Evolutionary conservation across 2,113 vertebrate genomes (phyloP).

Genomic region (Apodemus speciosus): DNA sequence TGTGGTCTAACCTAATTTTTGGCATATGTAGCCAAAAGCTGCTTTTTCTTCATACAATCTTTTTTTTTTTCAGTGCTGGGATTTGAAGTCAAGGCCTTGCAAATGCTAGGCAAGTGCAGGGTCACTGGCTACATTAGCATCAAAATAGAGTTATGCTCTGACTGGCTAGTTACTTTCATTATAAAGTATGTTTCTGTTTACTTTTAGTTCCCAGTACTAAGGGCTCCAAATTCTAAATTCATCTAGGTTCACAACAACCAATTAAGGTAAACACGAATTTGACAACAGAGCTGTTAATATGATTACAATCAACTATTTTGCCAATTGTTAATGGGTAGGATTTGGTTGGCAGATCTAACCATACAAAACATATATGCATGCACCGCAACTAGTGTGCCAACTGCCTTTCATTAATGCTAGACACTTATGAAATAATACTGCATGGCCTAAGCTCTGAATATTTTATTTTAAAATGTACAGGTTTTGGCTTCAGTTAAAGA

Average conservation of each 20-base stretch:
- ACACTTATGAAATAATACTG: conserved; percentile 4
- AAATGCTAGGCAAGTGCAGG: neutral
- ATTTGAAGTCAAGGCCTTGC: neutral
- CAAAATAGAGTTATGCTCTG: conserved; percentile 28
- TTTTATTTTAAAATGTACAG: conserved; percentile 9
- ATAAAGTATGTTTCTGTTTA: conserved; percentile 49
- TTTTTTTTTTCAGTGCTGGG: neutral
- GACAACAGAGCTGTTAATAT: conserved; percentile 21
- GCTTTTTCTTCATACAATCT: neutral
- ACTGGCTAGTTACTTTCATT: conserved; percentile 10
- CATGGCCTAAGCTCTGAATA: neutral
- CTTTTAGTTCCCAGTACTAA: conserved; percentile 44
- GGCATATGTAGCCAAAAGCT: neutral
- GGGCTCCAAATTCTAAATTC: conserved; percentile 4
- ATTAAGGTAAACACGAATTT: conserved; percentile 12
- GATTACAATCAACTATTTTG: conserved; percentile 1
- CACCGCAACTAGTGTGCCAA: neutral
- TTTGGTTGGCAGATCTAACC: conserved; percentile 36
- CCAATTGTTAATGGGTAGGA: neutral
- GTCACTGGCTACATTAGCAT: neutral
- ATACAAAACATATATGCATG: neutral
- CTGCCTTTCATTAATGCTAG: conserved; percentile 28
- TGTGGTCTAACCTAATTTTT: neutral
- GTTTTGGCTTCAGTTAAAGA: neutral
- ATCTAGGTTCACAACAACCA: conserved; percentile 32